Evolutionary conservation across 2,888 invertebrate species (phyloP), one percentile per base, ranked within the genome.

Genomic region (Urechis unicinctus): DNA sequence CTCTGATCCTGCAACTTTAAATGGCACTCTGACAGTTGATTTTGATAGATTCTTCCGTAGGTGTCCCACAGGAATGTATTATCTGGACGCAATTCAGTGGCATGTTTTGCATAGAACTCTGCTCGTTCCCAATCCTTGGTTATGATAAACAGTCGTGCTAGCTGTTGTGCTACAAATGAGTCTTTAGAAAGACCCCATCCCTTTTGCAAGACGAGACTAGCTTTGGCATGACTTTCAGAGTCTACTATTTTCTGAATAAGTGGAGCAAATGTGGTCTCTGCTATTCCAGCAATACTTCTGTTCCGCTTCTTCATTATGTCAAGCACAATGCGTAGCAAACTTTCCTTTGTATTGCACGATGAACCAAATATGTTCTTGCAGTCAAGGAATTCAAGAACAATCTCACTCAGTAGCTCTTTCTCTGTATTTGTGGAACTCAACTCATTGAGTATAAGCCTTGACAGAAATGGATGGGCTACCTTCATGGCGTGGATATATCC

Each of bases 41-140:
- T 49, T 43, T 61, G 65, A 47, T 57, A 64, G 28, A 66, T 61
- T 17, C 66, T 65, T 25, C 64, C 64, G 55, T 61, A 64, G 0
- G 70, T 70, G 56, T 69, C 67, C 60, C 66, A 62, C 2, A 70
- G 55, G 43, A 60, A 69, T 1, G 68, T 67, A 29, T 52, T 44
- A 44, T 52, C 13, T 44, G 26, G 6, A 28, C n/a, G 0, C 28
- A 9, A 6, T 26, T 22, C 9, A 48, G 44, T 52, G 24, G 44
- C 25, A 5, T n/a, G 17, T 21, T 52, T 44, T 2, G 43, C 52
- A 25, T 52, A 52, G 1, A 43, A n/a, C 2, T n/a, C 4, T n/a
- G 52, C 52, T 52, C 44, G 17, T 42, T 43, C 21, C 52, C 52
- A 52, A 13, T 52, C 29, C 28, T 44, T 0, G 5, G 13, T 13